A percentile compares a stretch with the other conserved stretches of the same genome.
phyloP scores from a whole-genome alignment of 2,797 vertebrate species.

The Hoplostethus atlanticus region DNA sequence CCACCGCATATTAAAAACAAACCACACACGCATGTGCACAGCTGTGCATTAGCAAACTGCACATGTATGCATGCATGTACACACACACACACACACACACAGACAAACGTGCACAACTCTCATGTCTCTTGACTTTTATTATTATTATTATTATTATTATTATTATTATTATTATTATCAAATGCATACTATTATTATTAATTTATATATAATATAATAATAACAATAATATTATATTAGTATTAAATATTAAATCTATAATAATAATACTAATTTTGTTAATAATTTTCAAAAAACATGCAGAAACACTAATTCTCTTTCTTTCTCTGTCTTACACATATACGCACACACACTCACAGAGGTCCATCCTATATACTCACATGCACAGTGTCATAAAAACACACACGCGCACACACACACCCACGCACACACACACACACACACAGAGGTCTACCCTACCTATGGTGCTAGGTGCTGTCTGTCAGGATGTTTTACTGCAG shows the following conservation, averaged over 20 bases:
- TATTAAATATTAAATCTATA: no score
- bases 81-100: constrained; percentile 35
- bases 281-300: constrained; percentile 2
- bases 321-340: constrained; percentile 63
- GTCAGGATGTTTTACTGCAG: constrained; percentile 89
- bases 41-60: constrained; percentile 37
- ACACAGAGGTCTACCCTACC: constrained; percentile 47
- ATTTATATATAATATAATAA: no score
- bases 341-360: constrained; percentile 1
- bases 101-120: constrained; percentile 13
- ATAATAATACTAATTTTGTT: no score
- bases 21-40: constrained; percentile 60
- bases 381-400: not conserved
- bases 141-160: not conserved
- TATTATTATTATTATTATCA: not conserved
- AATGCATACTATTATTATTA: no score
- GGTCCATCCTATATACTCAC: no score
- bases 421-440: constrained; percentile 34
- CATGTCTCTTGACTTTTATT: constrained; percentile 26
- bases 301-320: constrained; percentile 10
- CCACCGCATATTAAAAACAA: constrained; percentile 84
- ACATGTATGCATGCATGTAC: not conserved
- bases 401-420: constrained; percentile 34
- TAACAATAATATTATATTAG: no score
- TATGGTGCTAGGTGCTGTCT: constrained; percentile 52